phyloP scores from a whole-genome alignment of 1,140 invertebrate species.

The Neodiprion pinetum region DNA sequence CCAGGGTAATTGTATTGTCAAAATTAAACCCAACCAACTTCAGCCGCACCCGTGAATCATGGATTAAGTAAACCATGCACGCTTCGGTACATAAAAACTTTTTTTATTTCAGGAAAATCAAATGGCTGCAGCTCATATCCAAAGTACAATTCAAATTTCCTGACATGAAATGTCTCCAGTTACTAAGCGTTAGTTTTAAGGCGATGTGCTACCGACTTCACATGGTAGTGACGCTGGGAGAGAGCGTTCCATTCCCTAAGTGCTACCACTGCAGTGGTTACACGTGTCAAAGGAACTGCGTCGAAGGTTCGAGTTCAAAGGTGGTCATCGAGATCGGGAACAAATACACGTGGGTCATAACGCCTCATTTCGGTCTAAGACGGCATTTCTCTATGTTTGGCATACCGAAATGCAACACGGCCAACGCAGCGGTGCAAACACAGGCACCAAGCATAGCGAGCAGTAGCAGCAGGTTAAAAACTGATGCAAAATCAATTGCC shows the following conservation, averaged over 20 bases:
- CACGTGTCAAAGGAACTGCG: constrained; percentile 59
- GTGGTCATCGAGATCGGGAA: constrained; percentile 63
- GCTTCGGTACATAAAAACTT: background rate
- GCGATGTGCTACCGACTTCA: constrained; percentile 59
- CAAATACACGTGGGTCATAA: constrained; percentile 62
- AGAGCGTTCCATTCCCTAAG: constrained; percentile 54
- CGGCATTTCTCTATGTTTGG: constrained; percentile 60
- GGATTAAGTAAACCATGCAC: too few relatives aligned
- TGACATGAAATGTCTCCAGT: constrained; percentile 56
- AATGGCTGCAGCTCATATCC: constrained; percentile 57
- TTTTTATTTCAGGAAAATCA: constrained; percentile 55
- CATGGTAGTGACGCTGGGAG: constrained; percentile 55
- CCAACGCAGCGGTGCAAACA: constrained; percentile 44
- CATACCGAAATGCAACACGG: constrained; percentile 57
- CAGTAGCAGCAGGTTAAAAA: constrained; percentile 46
- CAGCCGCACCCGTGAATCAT: too few relatives aligned
- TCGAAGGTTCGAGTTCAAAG: constrained; percentile 57
- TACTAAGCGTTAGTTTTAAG: constrained; percentile 57
- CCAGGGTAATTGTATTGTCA: too few relatives aligned
- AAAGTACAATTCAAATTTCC: constrained; percentile 59
- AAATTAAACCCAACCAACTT: too few relatives aligned
- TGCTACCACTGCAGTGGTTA: constrained; percentile 60
- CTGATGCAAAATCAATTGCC: constrained; percentile 49
- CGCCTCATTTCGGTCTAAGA: constrained; percentile 52
- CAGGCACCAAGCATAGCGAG: constrained; percentile 43